Percentiles rank a stretch among this genome's conserved stretches.
phyloP scores from a whole-genome alignment of 1,140 invertebrate genomes.

The Drosophila varians region DNA sequence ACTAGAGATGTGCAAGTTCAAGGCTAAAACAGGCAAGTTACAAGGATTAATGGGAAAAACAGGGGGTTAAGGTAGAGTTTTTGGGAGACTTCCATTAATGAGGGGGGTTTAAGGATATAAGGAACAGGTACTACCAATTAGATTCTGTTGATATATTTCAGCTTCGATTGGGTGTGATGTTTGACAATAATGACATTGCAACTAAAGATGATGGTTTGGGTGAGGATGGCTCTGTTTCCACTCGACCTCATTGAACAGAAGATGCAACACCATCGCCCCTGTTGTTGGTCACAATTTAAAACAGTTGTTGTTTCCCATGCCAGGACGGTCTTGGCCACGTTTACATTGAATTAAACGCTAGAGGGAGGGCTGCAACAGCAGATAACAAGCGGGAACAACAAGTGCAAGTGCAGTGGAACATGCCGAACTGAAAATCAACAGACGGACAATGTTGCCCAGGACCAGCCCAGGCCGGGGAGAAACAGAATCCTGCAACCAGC shows the following conservation, averaged over 20 bases:
- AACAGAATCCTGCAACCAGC: slow-evolving; percentile 7
- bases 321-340: slow-evolving; percentile 70
- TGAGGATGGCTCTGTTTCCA: slow-evolving; percentile 29
- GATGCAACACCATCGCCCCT: slow-evolving; percentile 62
- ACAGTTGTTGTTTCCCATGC: slow-evolving; percentile 60
- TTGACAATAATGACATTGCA: slow-evolving; percentile 33
- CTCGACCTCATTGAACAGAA: slow-evolving; percentile 14
- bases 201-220: slow-evolving; percentile 10
- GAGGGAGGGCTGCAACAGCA: slow-evolving; percentile 41
- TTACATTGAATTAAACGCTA: slow-evolving; percentile 77
- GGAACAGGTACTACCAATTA: neutral
- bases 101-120: neutral
- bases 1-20: slow-evolving; percentile 37
- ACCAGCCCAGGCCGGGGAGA: too few relatives aligned
- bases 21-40: slow-evolving; percentile 22
- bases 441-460: slow-evolving; percentile 59
- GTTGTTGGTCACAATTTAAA: slow-evolving; percentile 66
- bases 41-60: neutral
- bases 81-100: too few relatives aligned
- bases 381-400: slow-evolving; percentile 41
- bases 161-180: neutral
- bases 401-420: slow-evolving; percentile 54
- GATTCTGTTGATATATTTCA: too few relatives aligned
- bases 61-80: neutral
- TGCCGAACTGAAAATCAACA: slow-evolving; percentile 73